phyloP scores from a whole-genome alignment of 2,797 vertebrate genomes.

The Merluccius polli region DNA sequence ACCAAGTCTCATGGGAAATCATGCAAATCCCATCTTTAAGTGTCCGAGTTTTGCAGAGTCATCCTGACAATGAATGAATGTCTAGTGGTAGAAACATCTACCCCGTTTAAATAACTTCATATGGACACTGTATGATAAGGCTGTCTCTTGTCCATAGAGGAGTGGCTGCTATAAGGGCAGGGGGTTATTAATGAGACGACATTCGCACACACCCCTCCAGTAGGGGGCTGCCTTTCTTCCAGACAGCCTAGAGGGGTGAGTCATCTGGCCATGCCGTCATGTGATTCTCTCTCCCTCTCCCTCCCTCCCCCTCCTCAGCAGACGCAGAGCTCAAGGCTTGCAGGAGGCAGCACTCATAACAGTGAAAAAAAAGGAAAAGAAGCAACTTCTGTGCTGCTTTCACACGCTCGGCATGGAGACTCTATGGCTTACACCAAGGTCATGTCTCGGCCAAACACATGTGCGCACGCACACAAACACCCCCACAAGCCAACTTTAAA shows the following conservation, averaged over 20 bases:
- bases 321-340: conserved; percentile 15
- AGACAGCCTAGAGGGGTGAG: conserved; percentile 49
- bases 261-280: conserved; percentile 53
- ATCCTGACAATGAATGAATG: conserved; percentile 29
- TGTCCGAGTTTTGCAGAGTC: conserved; percentile 40
- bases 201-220: conserved; percentile 37
- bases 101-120: conserved; percentile 8
- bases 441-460: conserved; percentile 24
- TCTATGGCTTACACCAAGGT: conserved; percentile 34
- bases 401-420: conserved; percentile 14
- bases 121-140: conserved; percentile 12
- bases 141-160: conserved; percentile 19
- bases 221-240: conserved; percentile 38
- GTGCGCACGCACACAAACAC: neutral
- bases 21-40: neutral
- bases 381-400: conserved; percentile 12
- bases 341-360: conserved; percentile 15
- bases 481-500: neutral
- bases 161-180: conserved; percentile 13
- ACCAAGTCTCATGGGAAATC: conserved; percentile 4
- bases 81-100: conserved; percentile 6
- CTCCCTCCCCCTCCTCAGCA: conserved; percentile 14
- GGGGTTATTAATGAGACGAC: conserved; percentile 24
- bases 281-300: conserved; percentile 41
- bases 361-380: conserved; percentile 16